Evolutionary conservation across 2,797 vertebrate genomes (phyloP).

Genomic region (Aphelocoma californica): DNA sequence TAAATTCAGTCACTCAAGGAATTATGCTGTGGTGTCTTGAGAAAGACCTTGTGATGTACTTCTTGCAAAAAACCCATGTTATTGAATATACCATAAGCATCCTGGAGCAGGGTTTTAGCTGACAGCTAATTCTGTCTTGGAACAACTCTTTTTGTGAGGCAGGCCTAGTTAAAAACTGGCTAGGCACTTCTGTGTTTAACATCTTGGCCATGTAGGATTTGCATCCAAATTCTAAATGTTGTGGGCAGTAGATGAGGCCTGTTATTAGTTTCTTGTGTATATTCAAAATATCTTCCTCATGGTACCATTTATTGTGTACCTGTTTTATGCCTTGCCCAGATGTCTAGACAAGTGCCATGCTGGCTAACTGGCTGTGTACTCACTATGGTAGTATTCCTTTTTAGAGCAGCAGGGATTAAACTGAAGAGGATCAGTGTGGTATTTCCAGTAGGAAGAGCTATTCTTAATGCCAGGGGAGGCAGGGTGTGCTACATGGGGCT

Average conservation of each 20-base stretch:
- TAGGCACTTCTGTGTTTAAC: not conserved
- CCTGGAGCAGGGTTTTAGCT: not conserved
- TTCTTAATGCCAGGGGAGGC: not conserved
- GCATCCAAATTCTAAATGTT: not conserved
- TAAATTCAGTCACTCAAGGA: not conserved
- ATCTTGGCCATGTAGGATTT: not conserved
- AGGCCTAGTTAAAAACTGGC: not conserved
- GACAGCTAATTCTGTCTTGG: not conserved
- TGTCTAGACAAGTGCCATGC: not conserved
- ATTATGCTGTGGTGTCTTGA: not conserved
- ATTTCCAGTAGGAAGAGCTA: slow-evolving; percentile 21
- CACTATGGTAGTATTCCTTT: not conserved
- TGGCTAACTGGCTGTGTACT: not conserved
- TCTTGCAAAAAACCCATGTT: not conserved
- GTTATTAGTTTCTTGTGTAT: not conserved
- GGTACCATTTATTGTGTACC: not conserved
- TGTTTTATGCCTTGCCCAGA: not conserved
- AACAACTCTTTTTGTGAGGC: not conserved
- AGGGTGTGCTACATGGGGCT: not conserved
- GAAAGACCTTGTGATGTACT: not conserved
- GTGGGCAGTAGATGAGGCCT: not conserved
- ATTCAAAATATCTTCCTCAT: not conserved
- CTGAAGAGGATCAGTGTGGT: slow-evolving; percentile 23
- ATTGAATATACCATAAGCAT: not conserved
- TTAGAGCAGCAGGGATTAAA: slow-evolving; percentile 7